Evolutionary conservation across 2,797 vertebrate genomes (phyloP), one percentile per base, ranked within the genome.

Genomic region (Microhierax caerulescens): DNA sequence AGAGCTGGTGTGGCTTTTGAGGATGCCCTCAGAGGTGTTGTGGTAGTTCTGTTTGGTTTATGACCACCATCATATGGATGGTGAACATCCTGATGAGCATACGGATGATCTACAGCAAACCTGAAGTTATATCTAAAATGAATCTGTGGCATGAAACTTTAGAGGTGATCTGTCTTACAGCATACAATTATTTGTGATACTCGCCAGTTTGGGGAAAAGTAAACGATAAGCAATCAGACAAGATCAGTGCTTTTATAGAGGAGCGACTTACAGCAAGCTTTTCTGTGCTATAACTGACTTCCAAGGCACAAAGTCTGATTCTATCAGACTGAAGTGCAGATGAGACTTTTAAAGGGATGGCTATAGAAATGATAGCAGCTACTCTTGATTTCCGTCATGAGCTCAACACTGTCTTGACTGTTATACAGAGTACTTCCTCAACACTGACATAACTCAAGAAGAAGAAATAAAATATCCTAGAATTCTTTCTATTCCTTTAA

Each of bases 261-360:
- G 30, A 73, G 61, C 6, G 5, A 94, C 36, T 64, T 57, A 70
- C 34, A 85, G 86, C 51, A 88, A 65, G 51, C 14, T 83, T 77
- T 96, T 41, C 73, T 80, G 45, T 28, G 48, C 85, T 76, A 91
- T 57, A 48, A 59, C 8, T 94, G 77, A 84, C 41, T 94, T 84
- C 41, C 94, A 85, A 88, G 92, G 78, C 77, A 79, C 90, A 69
- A 83, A 93, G 72, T 41, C 30, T 79, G 85, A 34, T 88, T 70
- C 41, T 82, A 87, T 83, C 69, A 93, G 50, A 41, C 50, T 93
- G 56, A 61, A 96, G 90, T 61, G 30, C 57, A 96, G 91, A 81
- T 77, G 87, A 77, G 63, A 64, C 72, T 50, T 96, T 74, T 88
- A 88, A 85, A 96, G n/a, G 48, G 18, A 70, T n/a, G 69, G 53